Conservation (phyloP, 2,888 invertebrate species). For the Amphiduros pacificus region DNA sequence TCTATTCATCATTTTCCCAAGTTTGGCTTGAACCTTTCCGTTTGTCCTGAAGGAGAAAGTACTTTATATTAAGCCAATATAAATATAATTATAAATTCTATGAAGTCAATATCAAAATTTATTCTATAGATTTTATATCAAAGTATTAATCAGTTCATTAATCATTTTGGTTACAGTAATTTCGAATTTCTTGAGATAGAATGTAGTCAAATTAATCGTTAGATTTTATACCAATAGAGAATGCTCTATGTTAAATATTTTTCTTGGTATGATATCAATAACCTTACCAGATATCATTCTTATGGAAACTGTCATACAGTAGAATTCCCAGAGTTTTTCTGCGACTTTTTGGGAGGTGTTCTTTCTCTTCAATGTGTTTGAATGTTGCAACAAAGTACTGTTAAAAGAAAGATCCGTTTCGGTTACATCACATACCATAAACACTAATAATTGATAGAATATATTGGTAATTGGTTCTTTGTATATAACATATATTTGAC, state of each 20-base stretch:
- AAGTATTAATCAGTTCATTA: not conserved
- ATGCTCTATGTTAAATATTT: too few relatives aligned
- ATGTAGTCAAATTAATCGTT: too few relatives aligned
- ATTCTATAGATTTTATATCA: not conserved
- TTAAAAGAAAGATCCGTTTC: not conserved
- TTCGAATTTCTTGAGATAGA: too few relatives aligned
- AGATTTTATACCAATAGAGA: too few relatives aligned
- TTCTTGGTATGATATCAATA: not conserved
- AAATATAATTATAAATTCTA: not conserved
- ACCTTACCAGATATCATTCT: conserved; percentile 1
- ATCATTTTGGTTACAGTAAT: too few relatives aligned
- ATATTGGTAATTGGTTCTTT: too few relatives aligned
- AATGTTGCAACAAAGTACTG: conserved; percentile 15
- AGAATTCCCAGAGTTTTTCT: not conserved
- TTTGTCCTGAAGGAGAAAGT: conserved; percentile 5
- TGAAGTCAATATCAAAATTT: not conserved
- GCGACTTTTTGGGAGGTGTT: not conserved
- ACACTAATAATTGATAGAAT: too few relatives aligned
- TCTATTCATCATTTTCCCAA: conserved; percentile 1
- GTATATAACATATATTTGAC: not conserved
- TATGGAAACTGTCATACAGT: conserved; percentile 4
- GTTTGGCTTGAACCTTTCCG: not conserved
- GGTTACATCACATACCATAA: too few relatives aligned
- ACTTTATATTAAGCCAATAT: not conserved
- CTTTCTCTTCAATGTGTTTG: conserved; percentile 7